phyloP scores from a whole-genome alignment of 2,113 vertebrate genomes.

The Scolopax mira region DNA sequence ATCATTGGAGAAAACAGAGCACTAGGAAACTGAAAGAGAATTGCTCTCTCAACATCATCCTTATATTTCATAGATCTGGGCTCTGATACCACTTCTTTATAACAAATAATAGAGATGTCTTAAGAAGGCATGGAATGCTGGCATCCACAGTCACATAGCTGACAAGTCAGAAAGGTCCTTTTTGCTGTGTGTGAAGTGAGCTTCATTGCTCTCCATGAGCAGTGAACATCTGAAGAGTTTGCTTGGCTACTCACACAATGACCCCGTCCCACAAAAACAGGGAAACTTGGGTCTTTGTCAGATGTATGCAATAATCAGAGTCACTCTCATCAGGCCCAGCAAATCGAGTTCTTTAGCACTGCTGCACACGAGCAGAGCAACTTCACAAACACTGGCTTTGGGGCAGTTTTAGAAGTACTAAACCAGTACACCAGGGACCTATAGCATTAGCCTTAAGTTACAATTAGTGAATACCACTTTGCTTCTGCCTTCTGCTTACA shows the following conservation, averaged over 20 bases:
- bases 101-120: background rate
- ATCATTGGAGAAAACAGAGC: background rate
- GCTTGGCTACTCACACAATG: rapidly evolving
- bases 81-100: background rate
- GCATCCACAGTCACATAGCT: background rate
- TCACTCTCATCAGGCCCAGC: background rate
- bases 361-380: background rate
- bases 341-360: background rate
- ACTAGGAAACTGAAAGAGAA: background rate
- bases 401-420: background rate
- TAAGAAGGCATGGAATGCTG: background rate
- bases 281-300: background rate
- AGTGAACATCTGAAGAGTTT: background rate
- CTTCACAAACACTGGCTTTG: background rate
- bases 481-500: background rate
- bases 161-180: background rate
- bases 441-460: background rate
- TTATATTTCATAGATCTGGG: background rate
- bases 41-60: rapidly evolving
- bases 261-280: background rate
- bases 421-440: background rate
- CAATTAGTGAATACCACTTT: background rate
- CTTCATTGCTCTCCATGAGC: rapidly evolving
- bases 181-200: rapidly evolving
- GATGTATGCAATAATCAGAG: rapidly evolving